Conservation (phyloP, 2,113 vertebrate species). For the Ahaetulla prasina region DNA sequence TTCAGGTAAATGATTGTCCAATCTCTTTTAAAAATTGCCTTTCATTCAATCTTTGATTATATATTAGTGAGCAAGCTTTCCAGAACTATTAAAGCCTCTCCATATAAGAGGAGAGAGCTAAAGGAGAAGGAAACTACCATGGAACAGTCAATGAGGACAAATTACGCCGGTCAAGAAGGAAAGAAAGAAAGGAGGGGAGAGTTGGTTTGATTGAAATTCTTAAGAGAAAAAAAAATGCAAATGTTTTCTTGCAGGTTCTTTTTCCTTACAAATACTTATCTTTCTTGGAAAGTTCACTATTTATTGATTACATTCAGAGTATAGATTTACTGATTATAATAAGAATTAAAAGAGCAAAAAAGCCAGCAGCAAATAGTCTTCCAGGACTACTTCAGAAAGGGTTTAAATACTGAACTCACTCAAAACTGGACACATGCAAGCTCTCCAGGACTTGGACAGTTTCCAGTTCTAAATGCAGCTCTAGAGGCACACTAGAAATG, state of each 20-base stretch:
- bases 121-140: not conserved
- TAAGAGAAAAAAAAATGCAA: not conserved
- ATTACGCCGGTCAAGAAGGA: not conserved
- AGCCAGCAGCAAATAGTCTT: not conserved
- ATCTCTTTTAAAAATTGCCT: not conserved
- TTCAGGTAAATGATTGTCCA: not conserved
- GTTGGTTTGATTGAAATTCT: not conserved
- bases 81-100: not conserved
- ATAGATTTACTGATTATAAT: not conserved
- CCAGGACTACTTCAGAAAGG: not conserved
- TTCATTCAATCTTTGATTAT: not conserved
- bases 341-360: not conserved
- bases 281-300: not conserved
- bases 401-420: not conserved
- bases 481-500: not conserved
- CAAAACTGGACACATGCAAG: slow-evolving; percentile 10
- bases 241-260: not conserved
- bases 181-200: not conserved
- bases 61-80: not conserved
- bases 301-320: not conserved
- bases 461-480: not conserved
- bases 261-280: not conserved
- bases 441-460: not conserved
- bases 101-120: not conserved
- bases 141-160: not conserved